phyloP scores from a whole-genome alignment of 2,113 vertebrate genomes.

The Hydrochoerus hydrochaeris region DNA sequence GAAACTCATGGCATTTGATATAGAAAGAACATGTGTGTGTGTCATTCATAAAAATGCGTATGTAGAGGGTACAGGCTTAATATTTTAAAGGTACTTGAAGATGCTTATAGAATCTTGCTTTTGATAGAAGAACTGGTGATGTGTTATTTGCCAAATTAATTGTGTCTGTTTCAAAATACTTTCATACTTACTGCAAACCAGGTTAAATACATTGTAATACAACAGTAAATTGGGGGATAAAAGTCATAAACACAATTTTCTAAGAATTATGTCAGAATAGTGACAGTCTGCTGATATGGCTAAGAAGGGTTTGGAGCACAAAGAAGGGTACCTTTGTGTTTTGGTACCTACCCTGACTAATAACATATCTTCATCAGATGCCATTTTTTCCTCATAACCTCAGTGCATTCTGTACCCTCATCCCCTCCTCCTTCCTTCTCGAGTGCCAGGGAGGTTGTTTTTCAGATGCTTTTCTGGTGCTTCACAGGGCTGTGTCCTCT shows the following conservation, averaged over 20 bases:
- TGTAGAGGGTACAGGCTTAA: background rate
- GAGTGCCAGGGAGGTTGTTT: background rate
- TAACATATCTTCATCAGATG: background rate
- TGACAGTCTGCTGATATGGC: background rate
- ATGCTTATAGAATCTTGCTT: background rate
- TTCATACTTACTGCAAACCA: background rate
- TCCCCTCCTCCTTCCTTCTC: background rate
- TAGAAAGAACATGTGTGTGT: background rate
- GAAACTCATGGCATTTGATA: background rate
- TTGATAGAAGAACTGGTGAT: background rate
- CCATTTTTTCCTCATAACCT: background rate
- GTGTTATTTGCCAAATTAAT: background rate
- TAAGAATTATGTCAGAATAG: background rate
- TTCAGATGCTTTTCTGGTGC: background rate
- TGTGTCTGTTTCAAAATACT: background rate
- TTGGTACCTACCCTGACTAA: background rate
- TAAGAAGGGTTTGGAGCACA: too few relatives aligned
- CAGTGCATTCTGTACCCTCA: accelerated
- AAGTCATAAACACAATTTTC: background rate
- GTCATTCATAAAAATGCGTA: background rate
- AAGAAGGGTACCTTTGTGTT: background rate
- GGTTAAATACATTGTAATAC: background rate
- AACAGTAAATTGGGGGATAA: background rate
- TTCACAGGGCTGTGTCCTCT: too few relatives aligned
- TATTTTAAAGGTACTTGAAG: background rate